These are phyloP conservation scores for Seriola aureovittata DNA, from an alignment of 2,113 vertebrate genomes.

Conservation along the genomic window DNA sequence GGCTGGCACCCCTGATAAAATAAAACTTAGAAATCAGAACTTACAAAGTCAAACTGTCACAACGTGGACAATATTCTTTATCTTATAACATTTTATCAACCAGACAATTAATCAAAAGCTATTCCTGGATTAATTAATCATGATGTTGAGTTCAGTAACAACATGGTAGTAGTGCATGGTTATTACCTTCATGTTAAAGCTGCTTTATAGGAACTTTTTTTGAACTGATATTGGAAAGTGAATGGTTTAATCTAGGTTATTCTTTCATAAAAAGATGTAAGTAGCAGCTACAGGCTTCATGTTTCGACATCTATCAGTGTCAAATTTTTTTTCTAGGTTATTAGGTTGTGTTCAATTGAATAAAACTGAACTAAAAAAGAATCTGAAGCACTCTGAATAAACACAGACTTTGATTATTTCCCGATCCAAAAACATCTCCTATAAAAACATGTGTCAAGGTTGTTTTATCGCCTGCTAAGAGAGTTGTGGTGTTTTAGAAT, in stretches of 20 bases:
- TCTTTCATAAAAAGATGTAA: not conserved
- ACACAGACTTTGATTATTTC: not conserved
- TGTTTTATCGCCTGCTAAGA: not conserved
- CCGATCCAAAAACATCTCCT: not conserved
- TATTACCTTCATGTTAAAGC: not conserved
- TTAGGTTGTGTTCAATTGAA: not conserved
- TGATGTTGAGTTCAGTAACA: not conserved
- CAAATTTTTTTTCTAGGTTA: not conserved
- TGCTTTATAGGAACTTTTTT: not conserved
- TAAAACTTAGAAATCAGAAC: too few relatives aligned
- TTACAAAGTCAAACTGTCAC: too few relatives aligned
- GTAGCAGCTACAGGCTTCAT: not conserved
- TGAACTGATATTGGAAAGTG: not conserved
- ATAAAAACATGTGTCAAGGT: constrained; percentile 7
- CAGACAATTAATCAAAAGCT: not conserved
- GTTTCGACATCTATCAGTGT: constrained; percentile 12
- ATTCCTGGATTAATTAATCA: not conserved
- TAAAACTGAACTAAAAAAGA: not conserved
- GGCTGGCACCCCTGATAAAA: too few relatives aligned
- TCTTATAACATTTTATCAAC: not conserved
- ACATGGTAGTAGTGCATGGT: not conserved
- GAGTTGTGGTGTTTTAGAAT: constrained; percentile 5
- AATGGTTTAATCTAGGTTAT: not conserved
- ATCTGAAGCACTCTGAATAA: not conserved
- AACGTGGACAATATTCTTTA: too few relatives aligned